Conservation (phyloP, 2,797 vertebrate genomes). For the Lemur catta region DNA sequence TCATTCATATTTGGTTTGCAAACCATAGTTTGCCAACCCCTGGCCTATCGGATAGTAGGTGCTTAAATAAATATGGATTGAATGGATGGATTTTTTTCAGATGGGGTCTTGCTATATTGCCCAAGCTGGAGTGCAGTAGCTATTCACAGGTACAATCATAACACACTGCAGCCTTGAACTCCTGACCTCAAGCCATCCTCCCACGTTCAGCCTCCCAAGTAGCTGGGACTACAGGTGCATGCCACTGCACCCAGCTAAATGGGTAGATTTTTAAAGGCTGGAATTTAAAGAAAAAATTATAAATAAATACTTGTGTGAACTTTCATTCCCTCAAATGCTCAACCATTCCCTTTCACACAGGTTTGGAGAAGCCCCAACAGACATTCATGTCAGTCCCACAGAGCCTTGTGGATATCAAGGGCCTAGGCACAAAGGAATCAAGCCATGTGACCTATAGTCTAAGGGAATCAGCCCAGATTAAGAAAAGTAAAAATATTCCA, state of each 20-base stretch:
- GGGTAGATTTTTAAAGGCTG: not conserved
- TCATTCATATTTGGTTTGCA: constrained; percentile 15
- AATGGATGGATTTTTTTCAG: not conserved
- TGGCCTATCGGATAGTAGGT: not conserved
- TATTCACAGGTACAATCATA: not conserved
- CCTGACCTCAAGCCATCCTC: not conserved
- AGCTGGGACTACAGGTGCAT: too few relatives aligned
- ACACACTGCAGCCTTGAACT: not conserved
- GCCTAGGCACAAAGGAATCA: not conserved
- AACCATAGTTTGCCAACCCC: not conserved
- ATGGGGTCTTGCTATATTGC: not conserved
- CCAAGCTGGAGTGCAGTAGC: not conserved
- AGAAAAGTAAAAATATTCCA: constrained; percentile 5
- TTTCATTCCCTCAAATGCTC: not conserved
- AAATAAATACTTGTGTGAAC: not conserved
- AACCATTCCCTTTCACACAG: not conserved
- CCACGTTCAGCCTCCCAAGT: too few relatives aligned
- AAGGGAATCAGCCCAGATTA: not conserved
- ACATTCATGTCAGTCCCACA: not conserved
- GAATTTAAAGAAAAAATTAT: constrained; percentile 31
- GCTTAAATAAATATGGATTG: not conserved
- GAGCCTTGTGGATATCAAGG: not conserved
- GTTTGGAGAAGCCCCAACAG: not conserved
- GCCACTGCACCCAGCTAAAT: not conserved
- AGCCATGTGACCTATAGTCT: not conserved